Base-by-base conservation (phyloP, 2,888 invertebrate genomes). In the Boloria selene region DNA sequence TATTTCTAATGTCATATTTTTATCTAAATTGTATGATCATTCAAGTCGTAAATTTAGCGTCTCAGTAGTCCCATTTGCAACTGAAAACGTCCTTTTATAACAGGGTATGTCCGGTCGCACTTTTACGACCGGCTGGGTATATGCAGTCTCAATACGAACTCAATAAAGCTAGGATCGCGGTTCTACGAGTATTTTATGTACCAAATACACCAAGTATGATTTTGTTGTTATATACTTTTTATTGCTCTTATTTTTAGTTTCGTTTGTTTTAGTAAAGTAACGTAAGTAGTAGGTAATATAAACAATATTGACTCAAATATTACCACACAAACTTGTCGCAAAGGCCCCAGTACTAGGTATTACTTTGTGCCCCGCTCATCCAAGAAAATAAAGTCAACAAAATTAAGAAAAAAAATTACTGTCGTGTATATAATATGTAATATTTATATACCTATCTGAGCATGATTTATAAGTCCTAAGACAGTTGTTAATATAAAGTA, bases 21-120 rank as follows among this genome's bases (percentile, higher is more conserved):
- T 49, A n/a, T 84, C 81, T 82, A 84, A 87, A 88, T 88, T 87
- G 85, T 26, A 82, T 79, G 81, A 80, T 79, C 82, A 83, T 81
- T 79, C 80, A 76, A 80, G 79, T 85, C 82, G 85, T 90, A 90
- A 89, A 90, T 74, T 74, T 68, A 56, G 65, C 65, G 67, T 69
- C 70, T 81, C 83, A 82, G 79, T 80, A 79, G 84, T 80, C 69
- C 87, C 86, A 89, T 89, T 90, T 88, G 89, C 88, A 88, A 88
- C 89, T 90, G 90, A 89, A 90, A 88, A 86, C 86, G 84, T 84
- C 86, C 84, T 87, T n/a, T 88, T 88, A 87, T 72, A 72, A 70
- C 85, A 80, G 86, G 83, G 86, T 87, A 82, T 85, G 87, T 87
- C 85, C 82, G 80, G 82, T 83, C 79, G 80, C 81, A 83, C 83